Evolutionary conservation across 1,140 invertebrate species (phyloP).

Genomic region (Leptestheria dahalacensis): DNA sequence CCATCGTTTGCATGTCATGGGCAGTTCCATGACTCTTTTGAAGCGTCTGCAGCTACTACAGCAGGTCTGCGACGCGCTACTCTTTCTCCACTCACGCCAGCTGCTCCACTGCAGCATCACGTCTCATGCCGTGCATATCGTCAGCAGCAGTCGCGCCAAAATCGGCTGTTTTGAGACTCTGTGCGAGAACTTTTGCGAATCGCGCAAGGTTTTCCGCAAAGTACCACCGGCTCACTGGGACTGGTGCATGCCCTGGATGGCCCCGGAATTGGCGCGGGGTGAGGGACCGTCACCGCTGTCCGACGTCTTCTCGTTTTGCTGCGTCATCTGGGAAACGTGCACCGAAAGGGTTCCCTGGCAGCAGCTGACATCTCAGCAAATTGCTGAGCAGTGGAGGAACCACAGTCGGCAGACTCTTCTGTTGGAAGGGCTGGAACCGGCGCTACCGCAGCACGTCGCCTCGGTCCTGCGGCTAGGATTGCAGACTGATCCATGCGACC

Average conservation of each 20-base stretch:
- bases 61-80: conserved; percentile 29
- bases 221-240: conserved; percentile 16
- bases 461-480: conserved; percentile 20
- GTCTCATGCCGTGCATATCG: conserved; percentile 32
- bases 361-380: conserved; percentile 4
- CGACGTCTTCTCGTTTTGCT: conserved; percentile 32
- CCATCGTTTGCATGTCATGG: conserved; percentile 23
- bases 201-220: conserved; percentile 14
- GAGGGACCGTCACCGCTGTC: conserved; percentile 23
- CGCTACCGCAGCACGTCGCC: conserved; percentile 17
- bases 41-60: conserved; percentile 23
- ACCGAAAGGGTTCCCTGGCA: conserved; percentile 23
- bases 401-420: conserved; percentile 15
- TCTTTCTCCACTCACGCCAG: conserved; percentile 31
- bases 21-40: conserved; percentile 15
- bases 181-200: conserved; percentile 26
- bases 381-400: conserved; percentile 16
- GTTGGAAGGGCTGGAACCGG: conserved; percentile 16
- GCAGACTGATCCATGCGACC: conserved; percentile 20
- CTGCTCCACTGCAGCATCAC: conserved; percentile 30
- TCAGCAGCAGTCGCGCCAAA: conserved; percentile 27
- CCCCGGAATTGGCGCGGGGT: conserved; percentile 30
- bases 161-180: conserved; percentile 30
- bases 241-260: conserved; percentile 27
- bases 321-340: conserved; percentile 30